Conservation (phyloP, 2,113 vertebrate genomes). For the Notechis scutatus region DNA sequence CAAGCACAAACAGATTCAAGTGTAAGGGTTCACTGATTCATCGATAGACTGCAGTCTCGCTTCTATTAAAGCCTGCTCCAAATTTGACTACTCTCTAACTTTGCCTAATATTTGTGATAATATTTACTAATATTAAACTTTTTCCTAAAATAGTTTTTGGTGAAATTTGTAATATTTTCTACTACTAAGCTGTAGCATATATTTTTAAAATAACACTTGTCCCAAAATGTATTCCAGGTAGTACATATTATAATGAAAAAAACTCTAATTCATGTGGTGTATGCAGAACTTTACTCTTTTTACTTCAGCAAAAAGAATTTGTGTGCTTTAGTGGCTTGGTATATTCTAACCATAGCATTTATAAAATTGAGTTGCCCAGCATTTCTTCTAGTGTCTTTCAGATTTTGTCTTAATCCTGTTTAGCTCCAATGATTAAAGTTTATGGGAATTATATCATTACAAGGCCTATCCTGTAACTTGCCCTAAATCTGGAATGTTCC, state of each 20-base stretch:
- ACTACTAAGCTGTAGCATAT: not conserved
- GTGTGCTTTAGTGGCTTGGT: not conserved
- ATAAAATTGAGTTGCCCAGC: not conserved
- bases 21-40: not conserved
- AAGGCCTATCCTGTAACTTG: not conserved
- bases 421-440: not conserved
- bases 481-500: not conserved
- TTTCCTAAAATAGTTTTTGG: not conserved
- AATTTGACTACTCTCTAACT: not conserved
- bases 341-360: not conserved
- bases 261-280: not conserved
- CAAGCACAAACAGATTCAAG: not conserved
- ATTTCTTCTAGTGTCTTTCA: not conserved
- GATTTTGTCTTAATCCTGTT: not conserved
- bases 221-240: not conserved
- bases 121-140: not conserved
- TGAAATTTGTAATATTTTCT: not conserved
- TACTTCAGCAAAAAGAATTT: not conserved
- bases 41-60: not conserved
- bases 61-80: not conserved
- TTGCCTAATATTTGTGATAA: not conserved
- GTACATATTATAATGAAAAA: not conserved
- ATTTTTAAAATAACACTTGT: not conserved
- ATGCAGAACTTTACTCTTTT: not conserved
- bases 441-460: not conserved